A percentile compares a stretch with the other conserved stretches of the same genome.
These are phyloP conservation scores for Drosophila infuscata DNA, from an alignment of 2,888 invertebrate species.

Conservation along the genomic window DNA sequence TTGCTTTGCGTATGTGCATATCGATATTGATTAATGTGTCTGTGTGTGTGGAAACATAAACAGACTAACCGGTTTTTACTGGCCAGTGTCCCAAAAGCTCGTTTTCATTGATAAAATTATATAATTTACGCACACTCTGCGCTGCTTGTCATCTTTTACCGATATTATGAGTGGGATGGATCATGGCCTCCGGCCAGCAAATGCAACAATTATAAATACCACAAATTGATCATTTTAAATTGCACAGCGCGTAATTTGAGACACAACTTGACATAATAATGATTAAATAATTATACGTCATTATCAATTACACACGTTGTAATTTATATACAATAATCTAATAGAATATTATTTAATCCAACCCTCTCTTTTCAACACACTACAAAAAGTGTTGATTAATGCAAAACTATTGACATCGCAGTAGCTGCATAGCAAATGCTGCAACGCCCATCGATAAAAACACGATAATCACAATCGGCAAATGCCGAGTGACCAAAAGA, in stretches of 20 bases:
- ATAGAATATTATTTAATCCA: not conserved
- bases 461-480: slow-evolving; percentile 17
- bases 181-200: slow-evolving; percentile 36
- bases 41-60: slow-evolving; percentile 12
- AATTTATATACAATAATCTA: not conserved
- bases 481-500: not conserved
- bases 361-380: not conserved
- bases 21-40: slow-evolving; percentile 32
- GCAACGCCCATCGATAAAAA: slow-evolving; percentile 3
- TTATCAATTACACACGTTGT: not conserved
- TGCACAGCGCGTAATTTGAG: not conserved
- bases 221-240: not conserved
- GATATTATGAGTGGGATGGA: slow-evolving; percentile 41
- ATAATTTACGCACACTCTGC: slow-evolving; percentile 33
- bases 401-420: not conserved
- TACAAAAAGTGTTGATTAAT: not conserved
- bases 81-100: slow-evolving; percentile 42
- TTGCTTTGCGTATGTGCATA: slow-evolving; percentile 18
- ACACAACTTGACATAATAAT: not conserved
- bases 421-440: not conserved
- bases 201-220: slow-evolving; percentile 7
- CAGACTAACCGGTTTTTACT: slow-evolving; percentile 46
- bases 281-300: not conserved
- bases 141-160: slow-evolving; percentile 43
- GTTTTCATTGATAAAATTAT: slow-evolving; percentile 69